Conservation (phyloP, 2,797 vertebrate genomes). For the Poliocrania exsul region DNA sequence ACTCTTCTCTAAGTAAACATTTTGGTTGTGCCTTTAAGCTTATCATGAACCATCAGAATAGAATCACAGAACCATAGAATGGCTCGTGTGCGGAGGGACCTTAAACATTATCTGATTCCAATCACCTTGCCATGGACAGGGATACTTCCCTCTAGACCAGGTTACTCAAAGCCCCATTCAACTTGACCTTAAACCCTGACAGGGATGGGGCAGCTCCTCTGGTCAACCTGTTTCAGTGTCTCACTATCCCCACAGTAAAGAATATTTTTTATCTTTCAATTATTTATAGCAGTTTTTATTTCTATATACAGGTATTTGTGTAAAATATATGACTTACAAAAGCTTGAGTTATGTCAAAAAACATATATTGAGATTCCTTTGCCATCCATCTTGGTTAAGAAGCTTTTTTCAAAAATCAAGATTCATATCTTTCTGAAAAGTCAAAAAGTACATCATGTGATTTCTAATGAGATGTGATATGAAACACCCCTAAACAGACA, state of each 20-base stretch:
- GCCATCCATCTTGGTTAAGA: not conserved
- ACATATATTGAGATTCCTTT: not conserved
- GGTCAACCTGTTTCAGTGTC: not conserved
- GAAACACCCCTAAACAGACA: not conserved
- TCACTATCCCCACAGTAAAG: not conserved
- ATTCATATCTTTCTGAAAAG: not conserved
- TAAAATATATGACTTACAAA: not conserved
- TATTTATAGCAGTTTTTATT: not conserved
- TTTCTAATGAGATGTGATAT: not conserved
- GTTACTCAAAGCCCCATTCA: not conserved
- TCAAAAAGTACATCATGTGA: rapidly evolving
- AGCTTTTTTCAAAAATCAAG: not conserved
- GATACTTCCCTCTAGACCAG: rapidly evolving
- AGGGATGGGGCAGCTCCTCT: not conserved
- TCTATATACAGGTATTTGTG: not conserved
- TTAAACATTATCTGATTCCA: not conserved
- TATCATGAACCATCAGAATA: not conserved
- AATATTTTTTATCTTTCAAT: not conserved
- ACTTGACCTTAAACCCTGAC: no score
- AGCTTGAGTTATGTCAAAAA: not conserved
- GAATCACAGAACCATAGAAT: not conserved
- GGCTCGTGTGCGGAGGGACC: not conserved
- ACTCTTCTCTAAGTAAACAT: not conserved
- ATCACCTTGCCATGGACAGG: not conserved
- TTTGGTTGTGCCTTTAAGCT: not conserved